Evolutionary conservation across 2,888 invertebrate species (phyloP), one percentile per base, ranked within the genome.

Genomic region (Oxystoma pomonae): DNA sequence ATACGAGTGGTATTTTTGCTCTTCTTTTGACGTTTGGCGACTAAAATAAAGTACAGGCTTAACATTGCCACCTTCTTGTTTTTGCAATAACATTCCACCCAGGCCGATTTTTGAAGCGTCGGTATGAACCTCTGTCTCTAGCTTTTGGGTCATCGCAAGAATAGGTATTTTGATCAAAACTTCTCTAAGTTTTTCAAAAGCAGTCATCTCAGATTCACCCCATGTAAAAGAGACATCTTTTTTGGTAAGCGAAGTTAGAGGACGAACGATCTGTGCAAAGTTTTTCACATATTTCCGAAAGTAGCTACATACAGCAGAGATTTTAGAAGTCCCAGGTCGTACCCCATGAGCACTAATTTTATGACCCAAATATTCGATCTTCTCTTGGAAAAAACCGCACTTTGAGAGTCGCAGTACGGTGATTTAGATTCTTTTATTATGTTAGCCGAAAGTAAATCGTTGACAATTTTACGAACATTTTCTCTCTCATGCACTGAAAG

Each of bases 261-360:
- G 57, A 9, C 57, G 57, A 9, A 20, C 57, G 5, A 57, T 57
- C 7, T 57, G 20, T 9, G 57, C 57, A 57, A 57, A 57, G n/a
- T 57, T n/a, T 57, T 57, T 57, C 3, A 57, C 57, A 57, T 57
- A 57, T 57, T 68, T 66, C 9, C 72, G 65, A 56, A 73, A 74
- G 57, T 68, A 69, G 5, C 66, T 63, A 3, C 63, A 58, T n/a
- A 77, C 70, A 1, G 73, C 70, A 9, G 59, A 18, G 2, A 69
- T 69, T 61, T 74, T 65, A 12, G 12, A 12, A n/a, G 20, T 9
- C 12, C 55, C 50, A 17, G 65, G 66, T 59, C 52, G 58, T 21
- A 66, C 50, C n/a, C 59, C 66, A n/a, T 18, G 52, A 1, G 35
- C 20, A 20, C 61, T 58, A 51, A 66, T 57, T 55, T 62, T 56